Evolutionary conservation across 2,888 invertebrate species (phyloP).

Genomic region (Drosophila algonquin): DNA sequence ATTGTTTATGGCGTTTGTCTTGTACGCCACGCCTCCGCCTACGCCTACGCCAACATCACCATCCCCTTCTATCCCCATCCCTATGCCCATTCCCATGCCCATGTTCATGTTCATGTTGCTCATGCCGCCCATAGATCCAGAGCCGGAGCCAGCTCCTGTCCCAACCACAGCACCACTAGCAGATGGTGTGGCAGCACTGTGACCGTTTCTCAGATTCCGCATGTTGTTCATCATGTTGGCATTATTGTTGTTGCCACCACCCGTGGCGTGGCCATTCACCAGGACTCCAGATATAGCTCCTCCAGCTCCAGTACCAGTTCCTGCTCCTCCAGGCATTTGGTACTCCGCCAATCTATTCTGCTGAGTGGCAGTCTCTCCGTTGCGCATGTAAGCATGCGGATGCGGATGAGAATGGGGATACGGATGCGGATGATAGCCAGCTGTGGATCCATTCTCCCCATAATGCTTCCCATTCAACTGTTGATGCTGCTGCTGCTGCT

Average conservation of each 20-base stretch:
- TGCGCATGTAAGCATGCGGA: constrained; percentile 60
- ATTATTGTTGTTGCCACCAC: constrained; percentile 46
- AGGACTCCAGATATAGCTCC: constrained; percentile 34
- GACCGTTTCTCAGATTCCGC: constrained; percentile 72
- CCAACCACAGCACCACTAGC: constrained; percentile 5
- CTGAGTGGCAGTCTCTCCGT: constrained; percentile 49
- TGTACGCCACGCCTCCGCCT: constrained; percentile 69
- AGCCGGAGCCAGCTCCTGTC: constrained; percentile 8
- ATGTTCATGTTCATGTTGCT: constrained; percentile 19
- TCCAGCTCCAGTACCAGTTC: constrained; percentile 7
- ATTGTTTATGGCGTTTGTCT: constrained; percentile 83
- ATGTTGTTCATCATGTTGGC: constrained; percentile 58
- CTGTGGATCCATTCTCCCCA: constrained; percentile 59
- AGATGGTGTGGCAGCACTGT: constrained; percentile 32
- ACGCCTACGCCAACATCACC: constrained; percentile 40
- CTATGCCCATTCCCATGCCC: constrained; percentile 27
- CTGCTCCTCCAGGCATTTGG: constrained; percentile 35
- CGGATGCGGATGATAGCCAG: constrained; percentile 51
- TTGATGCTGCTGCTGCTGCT: constrained; percentile 47
- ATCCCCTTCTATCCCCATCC: constrained; percentile 47
- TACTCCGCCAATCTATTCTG: constrained; percentile 55
- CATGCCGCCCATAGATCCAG: constrained; percentile 25
- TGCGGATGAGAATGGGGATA: constrained; percentile 54
- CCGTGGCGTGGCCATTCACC: constrained; percentile 58
- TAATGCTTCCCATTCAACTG: constrained; percentile 65